Evolutionary conservation across 2,888 invertebrate species (phyloP).

Genomic region (Dryocosmus kuriphilus): DNA sequence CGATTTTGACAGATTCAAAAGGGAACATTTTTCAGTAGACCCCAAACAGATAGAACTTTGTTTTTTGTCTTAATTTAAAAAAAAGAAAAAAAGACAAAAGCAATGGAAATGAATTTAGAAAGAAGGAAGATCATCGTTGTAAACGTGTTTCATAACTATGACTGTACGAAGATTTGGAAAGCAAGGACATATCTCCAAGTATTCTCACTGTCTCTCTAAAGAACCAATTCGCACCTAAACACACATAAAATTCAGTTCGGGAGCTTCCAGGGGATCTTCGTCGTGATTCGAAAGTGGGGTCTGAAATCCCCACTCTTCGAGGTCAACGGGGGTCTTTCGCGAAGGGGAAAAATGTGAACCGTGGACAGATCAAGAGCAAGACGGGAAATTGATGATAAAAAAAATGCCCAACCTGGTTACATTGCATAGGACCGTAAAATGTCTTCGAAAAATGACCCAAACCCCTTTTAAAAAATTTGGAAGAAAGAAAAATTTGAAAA

Average conservation of each 20-base stretch:
- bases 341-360: constrained; percentile 28
- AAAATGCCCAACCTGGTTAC: background rate
- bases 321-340: constrained; percentile 51
- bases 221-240: constrained; percentile 77
- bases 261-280: constrained; percentile 64
- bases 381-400: background rate
- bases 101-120: constrained; percentile 30
- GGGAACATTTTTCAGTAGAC: too few species aligned
- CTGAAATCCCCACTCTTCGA: constrained; percentile 43
- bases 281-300: constrained; percentile 59
- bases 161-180: constrained; percentile 52
- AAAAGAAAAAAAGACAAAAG: background rate
- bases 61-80: too few species aligned
- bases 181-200: constrained; percentile 62
- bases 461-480: background rate
- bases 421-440: background rate
- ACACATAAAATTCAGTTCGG: constrained; percentile 77
- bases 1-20: too few species aligned
- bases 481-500: background rate
- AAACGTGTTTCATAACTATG: constrained; percentile 43
- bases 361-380: constrained; percentile 17
- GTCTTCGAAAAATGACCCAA: background rate
- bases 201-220: constrained; percentile 75
- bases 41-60: too few species aligned
- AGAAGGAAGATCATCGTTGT: constrained; percentile 49